Base-by-base conservation (phyloP, 2,113 vertebrate species). In the Pygoscelis antarcticus region DNA sequence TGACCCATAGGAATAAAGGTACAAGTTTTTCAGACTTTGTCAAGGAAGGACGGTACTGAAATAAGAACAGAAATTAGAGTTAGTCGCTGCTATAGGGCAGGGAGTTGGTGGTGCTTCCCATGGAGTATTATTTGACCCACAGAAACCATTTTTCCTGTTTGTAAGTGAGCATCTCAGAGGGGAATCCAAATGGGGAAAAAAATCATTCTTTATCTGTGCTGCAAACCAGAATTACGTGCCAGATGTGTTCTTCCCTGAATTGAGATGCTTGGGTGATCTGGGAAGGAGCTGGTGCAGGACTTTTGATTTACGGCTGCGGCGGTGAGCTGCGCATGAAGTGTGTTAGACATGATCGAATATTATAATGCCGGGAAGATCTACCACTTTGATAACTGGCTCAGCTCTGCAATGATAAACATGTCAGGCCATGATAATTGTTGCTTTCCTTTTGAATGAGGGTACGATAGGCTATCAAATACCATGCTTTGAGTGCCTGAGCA, bases 21-120 rank as follows among this genome's bases (percentile, higher is more conserved):
- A 4, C 13, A 5, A 21, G 34, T 10, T 17, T 6, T 29, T 7
- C 13, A 3, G 78, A 0, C 10, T 51, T 16, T 13, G 36, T 27
- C 3, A 4, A 4, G 46, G 16, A 25, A 12, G 29, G 34, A 1
- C 3, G 19, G 42, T 5, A 1, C 32, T 27, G 44, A 10, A 9
- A 3, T 9, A 2, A 1, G 83, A 22, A 4, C 10, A 32, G 64
- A 51, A 32, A 27, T 29, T 38, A 4, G 29, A 36, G 30, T 18
- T 9, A 7, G 8, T 3, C 2, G 8, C 42, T 40, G 58, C 60
- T 4, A 1, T 7, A 4, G 54, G 49, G 23, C 11, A 2, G 61
- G 66, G 47, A 23, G 71, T 0, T 23, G 70, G 5, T 23, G 55
- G n/a, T 15, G 30, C n/a, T 60, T 30, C 78, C 57, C 9, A 0